Conservation (phyloP, 2,888 invertebrate genomes). For the Campoletis raptor region DNA sequence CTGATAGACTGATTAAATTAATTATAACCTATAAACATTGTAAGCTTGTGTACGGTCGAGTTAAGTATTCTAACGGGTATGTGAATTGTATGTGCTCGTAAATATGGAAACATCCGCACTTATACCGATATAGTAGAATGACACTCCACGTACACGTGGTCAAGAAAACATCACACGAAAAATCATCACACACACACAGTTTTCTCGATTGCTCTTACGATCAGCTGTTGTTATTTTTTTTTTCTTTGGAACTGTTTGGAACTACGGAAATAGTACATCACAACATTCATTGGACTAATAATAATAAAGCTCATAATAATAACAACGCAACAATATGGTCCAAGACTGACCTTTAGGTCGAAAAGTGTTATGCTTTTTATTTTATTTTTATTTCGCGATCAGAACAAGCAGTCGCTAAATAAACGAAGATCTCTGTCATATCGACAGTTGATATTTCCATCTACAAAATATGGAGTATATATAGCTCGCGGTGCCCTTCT, state of each 20-base stretch:
- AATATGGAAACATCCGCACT: conserved; percentile 5
- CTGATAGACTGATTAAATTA: conserved; percentile 57
- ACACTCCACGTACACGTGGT: conserved; percentile 43
- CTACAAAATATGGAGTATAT: no score
- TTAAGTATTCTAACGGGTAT: neutral
- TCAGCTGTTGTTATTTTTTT: conserved; percentile 24
- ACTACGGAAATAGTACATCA: neutral
- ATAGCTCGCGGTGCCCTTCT: no score
- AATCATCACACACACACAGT: neutral
- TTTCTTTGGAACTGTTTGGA: neutral
- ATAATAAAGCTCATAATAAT: neutral
- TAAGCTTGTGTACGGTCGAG: neutral
- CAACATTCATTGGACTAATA: neutral
- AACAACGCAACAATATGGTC: neutral
- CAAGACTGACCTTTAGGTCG: neutral
- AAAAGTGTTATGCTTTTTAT: no score
- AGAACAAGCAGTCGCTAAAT: no score
- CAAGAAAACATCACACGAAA: conserved; percentile 31
- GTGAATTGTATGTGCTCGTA: neutral
- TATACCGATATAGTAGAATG: conserved; percentile 23
- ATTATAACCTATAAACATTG: conserved; percentile 63
- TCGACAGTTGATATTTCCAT: no score
- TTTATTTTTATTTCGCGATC: no score
- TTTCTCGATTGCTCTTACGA: neutral
- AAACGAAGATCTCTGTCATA: no score